A percentile compares a stretch with the other conserved stretches of the same genome.
These are phyloP conservation scores for Hartigia nigra DNA, from an alignment of 2,888 invertebrate genomes.

Conservation along the genomic window DNA sequence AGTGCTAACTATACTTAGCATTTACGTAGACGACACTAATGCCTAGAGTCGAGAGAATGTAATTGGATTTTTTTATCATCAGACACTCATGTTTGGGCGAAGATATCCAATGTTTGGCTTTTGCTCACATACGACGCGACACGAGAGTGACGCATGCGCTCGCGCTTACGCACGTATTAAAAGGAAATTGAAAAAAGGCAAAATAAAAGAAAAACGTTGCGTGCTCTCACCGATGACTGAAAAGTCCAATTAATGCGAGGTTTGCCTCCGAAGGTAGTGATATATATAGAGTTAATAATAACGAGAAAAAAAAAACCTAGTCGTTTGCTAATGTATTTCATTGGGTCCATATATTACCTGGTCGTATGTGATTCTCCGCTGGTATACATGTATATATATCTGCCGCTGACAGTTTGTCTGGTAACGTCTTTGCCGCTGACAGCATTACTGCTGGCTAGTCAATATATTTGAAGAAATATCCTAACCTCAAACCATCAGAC, in stretches of 20 bases:
- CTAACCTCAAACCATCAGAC: background rate
- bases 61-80: slow-evolving; percentile 24
- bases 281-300: slow-evolving; percentile 49
- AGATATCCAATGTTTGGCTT: background rate
- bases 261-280: slow-evolving; percentile 59
- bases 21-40: slow-evolving; percentile 55
- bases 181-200: background rate
- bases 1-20: slow-evolving; percentile 61
- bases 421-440: background rate
- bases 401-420: background rate
- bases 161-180: background rate
- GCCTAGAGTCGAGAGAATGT: slow-evolving; percentile 47
- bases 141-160: background rate
- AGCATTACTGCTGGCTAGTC: background rate
- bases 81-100: background rate
- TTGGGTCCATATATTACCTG: slow-evolving; percentile 29
- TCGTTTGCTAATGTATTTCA: slow-evolving; percentile 48
- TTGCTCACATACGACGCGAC: background rate
- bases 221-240: slow-evolving; percentile 19
- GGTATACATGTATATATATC: background rate
- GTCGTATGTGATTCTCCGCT: background rate
- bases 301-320: slow-evolving; percentile 25
- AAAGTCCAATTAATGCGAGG: slow-evolving; percentile 28
- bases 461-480: background rate
- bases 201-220: slow-evolving; percentile 16